A percentile compares a stretch with the other conserved stretches of the same genome.
Conservation (phyloP, 92 coral and sea anemone species). For the Epizoanthus rinbou region DNA sequence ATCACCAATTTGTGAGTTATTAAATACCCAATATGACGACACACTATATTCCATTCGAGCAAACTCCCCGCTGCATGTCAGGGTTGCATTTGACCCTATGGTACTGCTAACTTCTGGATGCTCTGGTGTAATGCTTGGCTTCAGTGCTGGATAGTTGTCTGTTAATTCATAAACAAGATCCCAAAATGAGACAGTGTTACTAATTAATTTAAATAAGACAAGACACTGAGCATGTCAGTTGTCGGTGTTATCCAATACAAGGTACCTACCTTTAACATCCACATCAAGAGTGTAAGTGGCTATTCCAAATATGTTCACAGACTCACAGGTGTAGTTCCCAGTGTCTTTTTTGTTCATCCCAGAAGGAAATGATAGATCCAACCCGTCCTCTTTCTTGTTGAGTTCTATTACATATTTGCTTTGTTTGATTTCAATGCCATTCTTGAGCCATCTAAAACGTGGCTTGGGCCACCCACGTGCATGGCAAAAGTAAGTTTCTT, state of each 20-base stretch:
- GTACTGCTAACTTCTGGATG: neutral
- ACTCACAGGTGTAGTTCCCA: conserved; percentile 36
- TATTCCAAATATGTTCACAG: conserved; percentile 8
- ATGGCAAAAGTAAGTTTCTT: conserved; percentile 3
- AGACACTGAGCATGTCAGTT: too few species aligned
- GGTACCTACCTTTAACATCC: neutral
- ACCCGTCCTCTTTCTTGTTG: neutral
- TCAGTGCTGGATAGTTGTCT: neutral
- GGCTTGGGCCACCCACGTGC: conserved; percentile 41
- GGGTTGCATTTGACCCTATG: neutral
- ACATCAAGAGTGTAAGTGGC: neutral
- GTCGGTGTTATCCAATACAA: too few species aligned
- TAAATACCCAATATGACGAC: neutral
- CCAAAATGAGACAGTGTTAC: neutral
- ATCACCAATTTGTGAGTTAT: neutral
- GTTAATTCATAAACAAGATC: neutral
- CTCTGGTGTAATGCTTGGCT: conserved; percentile 3
- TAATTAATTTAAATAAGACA: too few species aligned
- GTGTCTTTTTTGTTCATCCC: conserved; percentile 12
- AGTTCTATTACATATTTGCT: neutral
- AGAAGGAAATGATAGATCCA: neutral
- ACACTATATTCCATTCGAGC: neutral
- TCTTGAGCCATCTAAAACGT: conserved; percentile 25
- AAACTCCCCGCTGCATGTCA: conserved; percentile 13
- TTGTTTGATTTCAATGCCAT: conserved; percentile 8